A percentile compares a stretch with the other conserved stretches of the same genome.
phyloP scores from a whole-genome alignment of 2,113 vertebrate genomes.

The Notarius lentiginosus region DNA sequence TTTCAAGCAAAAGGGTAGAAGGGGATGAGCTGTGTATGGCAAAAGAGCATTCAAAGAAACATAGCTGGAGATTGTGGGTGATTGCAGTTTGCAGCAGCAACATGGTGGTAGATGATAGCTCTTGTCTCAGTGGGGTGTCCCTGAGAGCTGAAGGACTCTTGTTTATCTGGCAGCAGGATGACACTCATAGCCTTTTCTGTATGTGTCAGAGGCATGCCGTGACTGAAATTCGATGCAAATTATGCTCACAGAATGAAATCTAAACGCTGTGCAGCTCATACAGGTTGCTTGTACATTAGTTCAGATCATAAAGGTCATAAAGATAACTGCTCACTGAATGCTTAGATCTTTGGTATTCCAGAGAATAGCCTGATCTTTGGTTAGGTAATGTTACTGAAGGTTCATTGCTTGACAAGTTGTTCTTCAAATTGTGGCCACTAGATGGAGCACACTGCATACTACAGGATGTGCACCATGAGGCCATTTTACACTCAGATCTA shows the following conservation, averaged over 20 bases:
- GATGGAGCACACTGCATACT: conserved; percentile 28
- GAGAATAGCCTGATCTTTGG: background rate
- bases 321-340: background rate
- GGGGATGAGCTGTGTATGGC: conserved; percentile 38
- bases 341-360: background rate
- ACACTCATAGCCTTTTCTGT: conserved; percentile 11
- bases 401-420: background rate
- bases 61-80: conserved; percentile 20
- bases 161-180: conserved; percentile 27
- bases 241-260: background rate
- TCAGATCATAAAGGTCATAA: background rate
- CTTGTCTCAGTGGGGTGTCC: conserved; percentile 21
- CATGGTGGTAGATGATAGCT: conserved; percentile 27
- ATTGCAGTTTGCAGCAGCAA: conserved; percentile 18
- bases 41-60: conserved; percentile 30
- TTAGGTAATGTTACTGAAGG: background rate
- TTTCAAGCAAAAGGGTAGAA: background rate
- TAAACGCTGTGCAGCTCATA: background rate
- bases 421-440: conserved; percentile 26
- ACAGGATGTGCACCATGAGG: background rate
- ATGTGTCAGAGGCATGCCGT: conserved; percentile 41
- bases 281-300: background rate
- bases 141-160: conserved; percentile 12
- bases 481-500: background rate
- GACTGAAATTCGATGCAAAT: background rate